Base-by-base conservation (phyloP, 2,797 vertebrate genomes). In the Schizopygopsis malacanthus region DNA sequence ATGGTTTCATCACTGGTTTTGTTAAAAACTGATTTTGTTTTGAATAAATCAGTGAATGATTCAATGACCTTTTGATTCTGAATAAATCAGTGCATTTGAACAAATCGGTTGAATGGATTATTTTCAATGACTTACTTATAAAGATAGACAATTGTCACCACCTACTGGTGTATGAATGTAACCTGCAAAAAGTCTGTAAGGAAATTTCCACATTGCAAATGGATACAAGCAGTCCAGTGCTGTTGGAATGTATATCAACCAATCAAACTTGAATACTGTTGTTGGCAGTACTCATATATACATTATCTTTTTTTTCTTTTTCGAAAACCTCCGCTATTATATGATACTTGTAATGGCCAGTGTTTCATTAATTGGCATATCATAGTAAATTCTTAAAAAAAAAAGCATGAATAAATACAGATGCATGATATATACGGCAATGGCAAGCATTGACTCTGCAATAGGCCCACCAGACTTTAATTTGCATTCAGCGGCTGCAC, bases 401-500 rank as follows among this genome's bases (percentile, higher is more conserved):
- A 28, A 15, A 0, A 50, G 4, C 16, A 16, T 22, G 28, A 6
- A 33, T 5, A 43, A 59, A n/a, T n/a, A 1, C 16, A 28, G 25
- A 56, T 54, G 25, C 41, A 12, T 6, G 33, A 56, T 56, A 76
- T 54, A 59, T 78, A 45, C 43, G 6, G 37, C 16, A 15, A 15
- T 37, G 25, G 56, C 15, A 78, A 71, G 16, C n/a, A 33, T 8
- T 13, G 52, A 78, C 37, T 54, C 4, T 39, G 43, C 25, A 83
- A 15, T 63, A 39, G 39, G 39, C 39, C 39, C 6, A 47, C 70
- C 70, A 63, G 22, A 28, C 41, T 39, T 71, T 47, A 45, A 73
- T 85, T 72, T 80, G 77, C 28, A 80, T 85, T 80, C 77, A 61
- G 25, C 3, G 18, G 54, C 69, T 71, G 77, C 54, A 9, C 39